Percentiles rank a stretch among this genome's conserved stretches.
Conservation (phyloP, 2,113 vertebrate genomes). For the Lipophrys pholis region DNA sequence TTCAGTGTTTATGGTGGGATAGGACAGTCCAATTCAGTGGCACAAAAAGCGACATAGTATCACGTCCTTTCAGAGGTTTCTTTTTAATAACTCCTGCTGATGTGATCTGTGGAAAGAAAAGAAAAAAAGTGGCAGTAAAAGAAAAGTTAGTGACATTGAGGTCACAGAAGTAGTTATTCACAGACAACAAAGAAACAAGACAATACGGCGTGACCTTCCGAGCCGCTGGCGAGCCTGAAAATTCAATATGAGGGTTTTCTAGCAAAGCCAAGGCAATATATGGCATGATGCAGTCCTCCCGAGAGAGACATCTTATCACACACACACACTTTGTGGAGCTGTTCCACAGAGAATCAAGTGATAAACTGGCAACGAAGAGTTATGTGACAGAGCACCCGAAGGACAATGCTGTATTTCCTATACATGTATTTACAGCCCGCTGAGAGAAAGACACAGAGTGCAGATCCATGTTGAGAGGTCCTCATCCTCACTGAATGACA, state of each 20-base stretch:
- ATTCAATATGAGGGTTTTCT: conserved; percentile 32
- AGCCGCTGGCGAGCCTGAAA: conserved; percentile 1
- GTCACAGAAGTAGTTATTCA: conserved; percentile 2
- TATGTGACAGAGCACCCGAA: conserved; percentile 27
- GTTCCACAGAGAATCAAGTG: conserved; percentile 19
- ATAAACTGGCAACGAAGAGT: conserved; percentile 18
- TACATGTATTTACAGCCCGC: neutral
- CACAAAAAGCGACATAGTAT: conserved; percentile 3
- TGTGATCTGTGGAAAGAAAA: conserved; percentile 33
- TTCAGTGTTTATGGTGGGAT: conserved; percentile 2
- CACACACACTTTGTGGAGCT: conserved; percentile 8
- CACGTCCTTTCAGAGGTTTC: conserved; percentile 8
- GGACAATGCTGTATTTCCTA: conserved; percentile 4
- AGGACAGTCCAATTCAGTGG: conserved; percentile 6
- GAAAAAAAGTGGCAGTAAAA: neutral
- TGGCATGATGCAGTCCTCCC: conserved; percentile 14
- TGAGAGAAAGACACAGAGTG: neutral
- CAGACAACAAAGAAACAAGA: conserved; percentile 1
- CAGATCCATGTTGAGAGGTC: neutral
- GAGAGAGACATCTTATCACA: conserved; percentile 25
- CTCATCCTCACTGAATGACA: neutral
- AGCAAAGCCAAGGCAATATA: conserved; percentile 36
- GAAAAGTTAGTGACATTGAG: conserved; percentile 8
- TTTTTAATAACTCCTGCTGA: conserved; percentile 15
- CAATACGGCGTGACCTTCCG: neutral